Percentiles rank a stretch among this genome's conserved stretches.
phyloP scores from a whole-genome alignment of 2,888 invertebrate genomes.

The Bembecia ichneumoniformis region DNA sequence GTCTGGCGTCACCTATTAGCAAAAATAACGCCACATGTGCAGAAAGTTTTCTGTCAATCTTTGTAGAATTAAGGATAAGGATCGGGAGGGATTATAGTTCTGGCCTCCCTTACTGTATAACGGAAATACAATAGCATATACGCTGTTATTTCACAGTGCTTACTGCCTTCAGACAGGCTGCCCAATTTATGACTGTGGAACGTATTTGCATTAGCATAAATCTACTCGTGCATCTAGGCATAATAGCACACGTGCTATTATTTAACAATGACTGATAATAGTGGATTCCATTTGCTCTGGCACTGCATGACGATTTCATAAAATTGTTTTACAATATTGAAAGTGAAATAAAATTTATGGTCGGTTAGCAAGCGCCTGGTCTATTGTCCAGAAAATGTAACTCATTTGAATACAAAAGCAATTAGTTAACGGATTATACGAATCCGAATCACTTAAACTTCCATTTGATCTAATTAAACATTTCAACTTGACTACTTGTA shows the following conservation, averaged over 20 bases:
- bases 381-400: background rate
- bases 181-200: too few relatives aligned
- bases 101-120: constrained; percentile 1
- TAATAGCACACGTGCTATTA: too few relatives aligned
- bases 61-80: background rate
- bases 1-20: background rate
- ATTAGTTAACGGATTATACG: constrained; percentile 1
- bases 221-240: too few relatives aligned
- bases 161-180: too few relatives aligned
- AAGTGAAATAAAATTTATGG: background rate
- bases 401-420: constrained; percentile 5
- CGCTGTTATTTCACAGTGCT: too few relatives aligned
- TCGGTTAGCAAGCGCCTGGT: background rate
- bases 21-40: background rate
- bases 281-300: too few relatives aligned
- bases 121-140: background rate
- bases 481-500: background rate
- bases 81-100: background rate
- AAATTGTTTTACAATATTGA: too few relatives aligned
- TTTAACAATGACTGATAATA: too few relatives aligned
- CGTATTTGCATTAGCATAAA: too few relatives aligned
- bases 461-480: background rate
- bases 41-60: background rate
- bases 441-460: constrained; percentile 1
- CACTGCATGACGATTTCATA: too few relatives aligned